Percentiles rank a stretch among this genome's conserved stretches.
Conservation (phyloP, 2,888 invertebrate species). For the Eupithecia abbreviata region DNA sequence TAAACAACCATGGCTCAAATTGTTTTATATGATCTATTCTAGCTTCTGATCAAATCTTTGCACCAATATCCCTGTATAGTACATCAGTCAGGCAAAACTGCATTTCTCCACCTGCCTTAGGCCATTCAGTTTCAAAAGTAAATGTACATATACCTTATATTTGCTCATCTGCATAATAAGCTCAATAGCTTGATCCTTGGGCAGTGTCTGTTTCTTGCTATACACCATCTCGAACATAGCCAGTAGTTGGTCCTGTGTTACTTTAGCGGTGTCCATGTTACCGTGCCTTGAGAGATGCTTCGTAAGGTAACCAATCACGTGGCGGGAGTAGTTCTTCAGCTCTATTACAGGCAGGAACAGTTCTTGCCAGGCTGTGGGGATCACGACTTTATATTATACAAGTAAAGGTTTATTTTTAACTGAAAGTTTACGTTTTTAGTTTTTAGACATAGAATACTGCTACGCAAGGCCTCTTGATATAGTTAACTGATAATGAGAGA, state of each 20-base stretch:
- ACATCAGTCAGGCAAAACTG: too few relatives aligned
- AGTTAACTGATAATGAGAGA: background rate
- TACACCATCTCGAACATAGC: constrained; percentile 85
- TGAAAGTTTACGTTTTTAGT: too few relatives aligned
- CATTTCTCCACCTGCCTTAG: background rate
- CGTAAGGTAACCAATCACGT: constrained; percentile 85
- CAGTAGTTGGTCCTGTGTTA: constrained; percentile 84
- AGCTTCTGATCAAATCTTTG: too few relatives aligned
- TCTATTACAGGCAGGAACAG: constrained; percentile 89
- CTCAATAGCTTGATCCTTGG: constrained; percentile 82
- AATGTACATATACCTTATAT: constrained; percentile 76
- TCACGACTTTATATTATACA: background rate
- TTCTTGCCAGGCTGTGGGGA: constrained; percentile 87
- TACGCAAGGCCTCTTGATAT: background rate
- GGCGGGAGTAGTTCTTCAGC: constrained; percentile 87
- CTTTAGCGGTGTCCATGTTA: constrained; percentile 65
- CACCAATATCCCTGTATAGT: too few relatives aligned
- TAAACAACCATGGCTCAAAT: too few relatives aligned
- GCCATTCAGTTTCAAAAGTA: background rate
- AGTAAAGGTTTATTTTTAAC: background rate
- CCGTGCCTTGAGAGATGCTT: constrained; percentile 76
- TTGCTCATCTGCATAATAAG: constrained; percentile 80
- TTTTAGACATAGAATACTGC: background rate
- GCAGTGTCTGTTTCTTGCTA: constrained; percentile 81
- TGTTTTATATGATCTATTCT: too few relatives aligned